Evolutionary conservation across 2,113 vertebrate genomes (phyloP).

Genomic region (Bothrops jararaca): DNA sequence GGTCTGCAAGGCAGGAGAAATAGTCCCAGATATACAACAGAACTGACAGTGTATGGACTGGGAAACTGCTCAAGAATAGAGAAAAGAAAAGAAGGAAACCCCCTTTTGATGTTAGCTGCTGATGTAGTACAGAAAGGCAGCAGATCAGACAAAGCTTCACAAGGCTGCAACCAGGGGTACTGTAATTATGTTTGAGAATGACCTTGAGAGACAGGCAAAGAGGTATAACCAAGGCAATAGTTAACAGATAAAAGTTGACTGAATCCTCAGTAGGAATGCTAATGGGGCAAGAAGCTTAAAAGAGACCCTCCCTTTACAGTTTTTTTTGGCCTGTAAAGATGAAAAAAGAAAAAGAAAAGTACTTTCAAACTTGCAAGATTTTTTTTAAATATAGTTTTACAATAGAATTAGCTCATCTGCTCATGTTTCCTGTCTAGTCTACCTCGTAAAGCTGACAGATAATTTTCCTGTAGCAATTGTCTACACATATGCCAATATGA

Average conservation of each 20-base stretch:
- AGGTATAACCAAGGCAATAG: background rate
- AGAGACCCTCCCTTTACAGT: background rate
- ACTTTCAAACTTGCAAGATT: background rate
- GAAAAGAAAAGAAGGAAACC: background rate
- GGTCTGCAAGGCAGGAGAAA: background rate
- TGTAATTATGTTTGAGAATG: background rate
- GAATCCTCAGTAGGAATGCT: background rate
- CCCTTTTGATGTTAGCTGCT: background rate
- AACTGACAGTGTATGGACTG: background rate
- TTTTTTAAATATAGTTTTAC: background rate
- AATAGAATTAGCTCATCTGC: background rate
- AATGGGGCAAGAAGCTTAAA: background rate
- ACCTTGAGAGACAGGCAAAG: background rate
- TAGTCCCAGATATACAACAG: accelerated
- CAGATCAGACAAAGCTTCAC: background rate
- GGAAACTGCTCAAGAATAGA: background rate
- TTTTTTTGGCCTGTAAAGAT: background rate
- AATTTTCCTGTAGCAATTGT: conserved; percentile 18
- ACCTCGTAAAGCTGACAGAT: background rate
- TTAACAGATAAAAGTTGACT: background rate
- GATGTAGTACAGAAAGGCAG: accelerated
- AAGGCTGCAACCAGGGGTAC: conserved; percentile 32
- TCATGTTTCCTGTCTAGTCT: background rate
- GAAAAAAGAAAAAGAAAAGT: background rate
- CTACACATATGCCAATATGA: conserved; percentile 20